Base-by-base conservation (phyloP, 2,797 vertebrate species). In the Morelia viridis region DNA sequence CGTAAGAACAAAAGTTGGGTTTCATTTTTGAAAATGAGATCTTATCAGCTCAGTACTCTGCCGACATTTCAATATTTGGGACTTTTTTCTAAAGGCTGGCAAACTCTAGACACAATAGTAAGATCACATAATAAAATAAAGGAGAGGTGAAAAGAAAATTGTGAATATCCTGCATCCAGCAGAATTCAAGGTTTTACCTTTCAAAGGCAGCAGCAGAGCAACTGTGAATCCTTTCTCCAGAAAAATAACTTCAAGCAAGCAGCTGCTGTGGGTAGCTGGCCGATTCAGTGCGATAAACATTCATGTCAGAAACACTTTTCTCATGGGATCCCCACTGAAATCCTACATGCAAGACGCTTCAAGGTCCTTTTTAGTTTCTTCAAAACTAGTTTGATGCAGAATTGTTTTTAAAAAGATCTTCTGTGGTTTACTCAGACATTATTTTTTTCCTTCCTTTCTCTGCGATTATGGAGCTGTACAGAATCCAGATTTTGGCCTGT, bases 181-280 rank as follows among this genome's bases (percentile, higher is more conserved):
- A 94, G 95, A 96, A 96, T 96, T 94, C 95, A 91, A 94, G 90
- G 93, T 88, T 96, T 98, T 98, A 98, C 97, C 97, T 98, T 96
- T 92, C 95, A 95, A 94, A 94, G 35, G 95, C 93, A 96, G 95
- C 92, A 88, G 89, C 91, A 89, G 89, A 92, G 92, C 92, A 89
- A 61, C 95, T 94, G 2, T 46, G 46, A 94, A 62, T 96, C 92
- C 91, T 94, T 58, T 91, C 93, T 97, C 92, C 95, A 93, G 96
- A 96, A 95, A 8, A 96, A 96, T 95, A 5, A 86, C 91, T 94
- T 95, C 56, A 64, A 92, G 76, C 41, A 80, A 94, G 91, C 91
- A 94, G 91, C 94, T 89, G 96, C 87, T 91, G 92, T 95, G 50
- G 87, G 90, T 94, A 91, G 93, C 93, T 89, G 93, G 94, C 94